Evolutionary conservation across 2,797 vertebrate genomes (phyloP), one percentile per base, ranked within the genome.

Genomic region (Gobio occitaniae): DNA sequence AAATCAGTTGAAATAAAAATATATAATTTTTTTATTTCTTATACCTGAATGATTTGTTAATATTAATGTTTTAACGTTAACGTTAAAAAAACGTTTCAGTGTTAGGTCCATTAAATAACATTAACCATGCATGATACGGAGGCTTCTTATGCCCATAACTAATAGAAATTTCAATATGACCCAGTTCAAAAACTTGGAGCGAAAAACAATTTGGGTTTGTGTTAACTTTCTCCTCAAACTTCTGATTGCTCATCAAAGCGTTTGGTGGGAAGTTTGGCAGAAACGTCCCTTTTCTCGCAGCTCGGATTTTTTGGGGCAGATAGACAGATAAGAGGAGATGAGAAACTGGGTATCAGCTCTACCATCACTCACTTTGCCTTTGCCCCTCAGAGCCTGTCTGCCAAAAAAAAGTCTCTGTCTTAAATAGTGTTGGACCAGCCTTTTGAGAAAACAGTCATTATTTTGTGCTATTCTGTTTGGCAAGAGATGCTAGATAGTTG

Each of bases 311-410:
- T 80, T 47, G 21, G 82, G 86, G 74, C 50, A 41, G 50, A 80
- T 76, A 84, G 81, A 87, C 70, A 87, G 82, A 88, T 88, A 76
- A 80, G 50, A 85, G 56, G 41, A 86, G 80, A 85, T 69, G 75
- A 86, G 65, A 79, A 87, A 59, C 75, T 11, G 52, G 29, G n/a
- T 44, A 56, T 77, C 77, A 47, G 78, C 56, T 66, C 78, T 36
- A 44, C 50, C 13, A 66, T 87, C 77, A 54, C 50, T 86, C 47
- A 61, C 68, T 63, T 47, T 56, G 54, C 78, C 68, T 54, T 48
- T 78, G 6, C 48, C 68, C 38, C 12, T 52, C 15, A 76, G 54
- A 84, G 71, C 8, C 83, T 81, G 59, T 84, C 36, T 80, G 21
- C 69, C 72, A 50, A 32, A 29, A 61, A 80, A 59, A 84, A 19